These are phyloP conservation scores for Mellivora capensis DNA, from an alignment of 2,113 vertebrate genomes.

Conservation along the genomic window DNA sequence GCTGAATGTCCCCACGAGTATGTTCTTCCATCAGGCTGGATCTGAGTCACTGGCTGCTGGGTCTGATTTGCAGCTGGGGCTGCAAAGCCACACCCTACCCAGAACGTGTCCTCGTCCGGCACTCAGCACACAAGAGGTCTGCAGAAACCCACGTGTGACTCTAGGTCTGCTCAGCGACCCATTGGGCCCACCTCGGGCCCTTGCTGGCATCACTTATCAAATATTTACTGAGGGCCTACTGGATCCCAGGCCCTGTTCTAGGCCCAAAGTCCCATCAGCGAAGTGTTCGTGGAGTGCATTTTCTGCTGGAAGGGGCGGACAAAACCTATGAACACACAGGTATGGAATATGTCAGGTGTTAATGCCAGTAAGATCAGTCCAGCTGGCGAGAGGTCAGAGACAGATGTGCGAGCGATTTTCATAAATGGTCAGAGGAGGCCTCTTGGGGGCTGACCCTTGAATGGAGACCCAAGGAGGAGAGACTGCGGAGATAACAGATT, in stretches of 20 bases:
- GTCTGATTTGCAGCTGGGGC: neutral
- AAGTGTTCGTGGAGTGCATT: neutral
- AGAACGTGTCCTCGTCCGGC: no score
- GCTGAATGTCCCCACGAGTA: neutral
- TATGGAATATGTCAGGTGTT: neutral
- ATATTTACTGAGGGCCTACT: neutral
- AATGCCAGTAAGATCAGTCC: neutral
- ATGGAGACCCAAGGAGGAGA: neutral
- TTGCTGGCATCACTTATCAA: neutral
- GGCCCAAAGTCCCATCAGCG: neutral
- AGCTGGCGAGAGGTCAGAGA: neutral
- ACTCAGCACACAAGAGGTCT: accelerated
- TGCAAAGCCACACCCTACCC: no score
- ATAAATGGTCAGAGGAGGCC: neutral
- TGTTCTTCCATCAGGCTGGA: neutral
- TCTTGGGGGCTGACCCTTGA: neutral
- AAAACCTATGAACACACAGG: no score
- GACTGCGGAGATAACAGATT: neutral
- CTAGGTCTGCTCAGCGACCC: neutral
- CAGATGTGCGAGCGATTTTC: neutral
- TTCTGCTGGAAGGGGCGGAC: neutral
- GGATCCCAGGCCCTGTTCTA: neutral
- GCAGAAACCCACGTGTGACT: neutral
- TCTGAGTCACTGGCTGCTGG: neutral
- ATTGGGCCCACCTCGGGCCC: neutral